Conservation (phyloP, 1,140 invertebrate species). For the Cryptotermes secundus region DNA sequence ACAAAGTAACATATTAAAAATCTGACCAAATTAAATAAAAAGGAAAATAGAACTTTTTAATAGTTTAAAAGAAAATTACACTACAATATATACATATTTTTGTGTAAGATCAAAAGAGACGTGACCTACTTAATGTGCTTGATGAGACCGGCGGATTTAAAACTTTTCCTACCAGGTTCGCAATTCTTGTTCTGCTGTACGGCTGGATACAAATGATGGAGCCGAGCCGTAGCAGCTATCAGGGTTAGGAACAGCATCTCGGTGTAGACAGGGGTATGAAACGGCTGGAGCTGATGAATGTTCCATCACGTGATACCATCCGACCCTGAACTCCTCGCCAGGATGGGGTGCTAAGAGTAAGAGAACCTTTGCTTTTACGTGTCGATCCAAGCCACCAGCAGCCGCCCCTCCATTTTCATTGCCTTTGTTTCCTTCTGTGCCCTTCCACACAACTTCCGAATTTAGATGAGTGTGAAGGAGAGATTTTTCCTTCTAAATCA, state of each 20-base stretch:
- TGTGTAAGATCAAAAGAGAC: neutral
- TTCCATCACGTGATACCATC: neutral
- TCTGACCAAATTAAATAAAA: neutral
- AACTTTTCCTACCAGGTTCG: neutral
- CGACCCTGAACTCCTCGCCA: neutral
- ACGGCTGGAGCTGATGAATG: neutral
- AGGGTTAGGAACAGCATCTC: too few species aligned
- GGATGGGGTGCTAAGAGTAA: neutral
- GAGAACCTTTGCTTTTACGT: neutral
- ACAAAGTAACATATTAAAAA: neutral
- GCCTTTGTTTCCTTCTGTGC: neutral
- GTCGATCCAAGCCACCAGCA: neutral
- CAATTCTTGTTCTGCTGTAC: neutral
- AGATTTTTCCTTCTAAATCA: neutral
- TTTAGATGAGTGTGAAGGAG: neutral
- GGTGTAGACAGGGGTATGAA: neutral
- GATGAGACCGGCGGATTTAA: neutral
- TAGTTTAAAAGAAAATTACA: neutral
- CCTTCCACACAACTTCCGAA: neutral
- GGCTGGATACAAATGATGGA: neutral
- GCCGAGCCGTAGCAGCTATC: neutral
- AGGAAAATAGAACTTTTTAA: neutral
- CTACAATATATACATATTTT: too few species aligned
- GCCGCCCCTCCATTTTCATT: neutral
- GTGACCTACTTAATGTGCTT: neutral